A percentile compares a stretch with the other conserved stretches of the same genome.
These are phyloP conservation scores for Diorhabda carinulata DNA, from an alignment of 1,140 invertebrate species.

Conservation along the genomic window DNA sequence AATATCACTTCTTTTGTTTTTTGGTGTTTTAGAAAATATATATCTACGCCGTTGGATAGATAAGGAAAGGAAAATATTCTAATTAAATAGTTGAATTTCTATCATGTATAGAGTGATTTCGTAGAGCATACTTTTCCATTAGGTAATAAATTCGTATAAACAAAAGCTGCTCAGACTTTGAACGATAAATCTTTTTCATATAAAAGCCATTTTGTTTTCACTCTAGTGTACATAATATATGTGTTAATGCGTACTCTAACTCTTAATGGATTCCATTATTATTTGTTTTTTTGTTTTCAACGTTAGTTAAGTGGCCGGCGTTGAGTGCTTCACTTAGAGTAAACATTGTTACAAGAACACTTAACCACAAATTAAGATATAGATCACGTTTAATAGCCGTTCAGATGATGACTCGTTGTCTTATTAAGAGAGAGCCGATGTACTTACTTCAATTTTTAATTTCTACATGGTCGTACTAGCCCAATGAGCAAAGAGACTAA, in stretches of 20 bases:
- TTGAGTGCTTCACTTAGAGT: conserved; percentile 19
- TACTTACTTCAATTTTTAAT: no score
- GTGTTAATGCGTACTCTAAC: conserved; percentile 2
- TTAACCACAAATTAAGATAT: conserved; percentile 19
- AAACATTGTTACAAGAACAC: conserved; percentile 23
- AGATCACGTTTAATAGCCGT: conserved; percentile 11
- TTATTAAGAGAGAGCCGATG: neutral
- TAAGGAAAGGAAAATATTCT: no score
- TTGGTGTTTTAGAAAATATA: no score
- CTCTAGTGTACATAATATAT: conserved; percentile 2
- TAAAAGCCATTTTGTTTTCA: conserved; percentile 2
- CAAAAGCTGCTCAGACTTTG: neutral
- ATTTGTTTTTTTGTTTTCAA: conserved; percentile 17
- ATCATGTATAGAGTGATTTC: no score
- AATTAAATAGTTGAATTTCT: no score
- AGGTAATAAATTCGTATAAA: neutral
- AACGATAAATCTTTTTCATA: conserved; percentile 3
- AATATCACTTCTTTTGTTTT: no score
- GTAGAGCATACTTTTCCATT: neutral
- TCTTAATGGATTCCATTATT: conserved; percentile 17
- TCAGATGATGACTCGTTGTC: neutral
- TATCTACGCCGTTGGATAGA: no score
- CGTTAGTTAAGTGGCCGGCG: conserved; percentile 12
- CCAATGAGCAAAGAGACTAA: no score
- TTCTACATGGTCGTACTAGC: no score